These are phyloP conservation scores for Heliconius ethilla DNA, from an alignment of 2,888 invertebrate genomes.

Conservation along the genomic window DNA sequence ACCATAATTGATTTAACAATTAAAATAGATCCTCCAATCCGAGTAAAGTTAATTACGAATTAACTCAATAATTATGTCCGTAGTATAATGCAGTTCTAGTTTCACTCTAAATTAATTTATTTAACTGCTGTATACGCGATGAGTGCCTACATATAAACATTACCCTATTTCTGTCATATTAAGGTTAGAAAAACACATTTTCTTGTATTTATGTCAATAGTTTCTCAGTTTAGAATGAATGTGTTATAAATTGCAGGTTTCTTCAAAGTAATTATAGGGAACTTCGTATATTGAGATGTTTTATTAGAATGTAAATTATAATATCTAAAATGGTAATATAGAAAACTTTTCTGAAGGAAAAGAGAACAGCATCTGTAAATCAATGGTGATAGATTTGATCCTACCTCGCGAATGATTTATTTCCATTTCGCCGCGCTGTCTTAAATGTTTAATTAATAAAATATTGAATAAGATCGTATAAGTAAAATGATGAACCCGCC, in stretches of 20 bases:
- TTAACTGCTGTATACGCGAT: not conserved
- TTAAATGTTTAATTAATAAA: too few relatives aligned
- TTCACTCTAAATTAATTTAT: not conserved
- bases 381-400: too few relatives aligned
- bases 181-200: not conserved
- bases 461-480: constrained; percentile 21
- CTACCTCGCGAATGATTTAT: too few relatives aligned
- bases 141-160: not conserved
- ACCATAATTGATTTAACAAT: constrained; percentile 6
- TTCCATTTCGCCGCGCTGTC: too few relatives aligned
- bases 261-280: not conserved
- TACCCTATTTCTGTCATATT: not conserved
- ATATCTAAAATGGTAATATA: too few relatives aligned
- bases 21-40: constrained; percentile 1
- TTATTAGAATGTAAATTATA: not conserved
- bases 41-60: not conserved
- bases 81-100: constrained; percentile 16
- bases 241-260: not conserved
- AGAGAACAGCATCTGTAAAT: too few relatives aligned
- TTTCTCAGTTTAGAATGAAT: not conserved
- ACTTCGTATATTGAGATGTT: not conserved
- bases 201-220: constrained; percentile 1
- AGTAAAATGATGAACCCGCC: constrained; percentile 23
- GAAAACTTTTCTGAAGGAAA: too few relatives aligned
- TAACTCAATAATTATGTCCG: not conserved